Base-by-base conservation (phyloP, 37 sponge, comb jelly and placozoan genomes). In the Ianthella basta region DNA sequence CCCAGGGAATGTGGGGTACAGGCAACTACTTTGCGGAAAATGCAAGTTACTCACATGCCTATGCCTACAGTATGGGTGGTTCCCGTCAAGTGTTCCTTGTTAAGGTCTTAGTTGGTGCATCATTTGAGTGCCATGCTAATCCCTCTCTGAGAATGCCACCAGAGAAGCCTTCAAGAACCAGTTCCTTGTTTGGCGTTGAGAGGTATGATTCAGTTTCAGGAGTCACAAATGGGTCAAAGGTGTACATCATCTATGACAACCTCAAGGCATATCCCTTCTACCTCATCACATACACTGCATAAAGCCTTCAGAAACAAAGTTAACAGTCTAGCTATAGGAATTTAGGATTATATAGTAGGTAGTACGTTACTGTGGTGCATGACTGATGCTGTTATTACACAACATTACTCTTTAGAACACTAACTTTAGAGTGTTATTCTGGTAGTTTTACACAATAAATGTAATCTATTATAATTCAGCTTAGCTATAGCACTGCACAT, bases 21-120 rank as follows among this genome's bases (percentile, higher is more conserved):
- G 96, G 88, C 32, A 87, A 84, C 41, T 95, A 95, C 85, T 95
- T 95, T 88, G 96, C 96, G 27, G 88, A 86, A 1, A 82, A 95
- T 60, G 92, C 92, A 4, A 88, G 81, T 77, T 95, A 95, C 81
- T 89, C 89, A 35, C 86, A 82, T 61, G 56, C 16, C 3, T 92
- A 85, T 39, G 64, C 87, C 14, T 32, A 5, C 18, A 21, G 13
- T 20, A 34, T 20, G 32, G 40, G 39, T 20, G 73, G 73, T 34
- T 10, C 30, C 13, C 82, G 84, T 24, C 95, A 94, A 39, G 59
- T 94, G 83, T 78, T 94, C 59, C 56, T 88, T 25, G 91, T 80
- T 15, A 37, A 74, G 41, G 92, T 94, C 32, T 25, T 88, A 2
- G 86, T 85, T 44, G 94, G 94, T 21, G 87, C 85, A 0, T 53